Base-by-base conservation (phyloP, 2,888 invertebrate species). In the Parasteatoda lunata region DNA sequence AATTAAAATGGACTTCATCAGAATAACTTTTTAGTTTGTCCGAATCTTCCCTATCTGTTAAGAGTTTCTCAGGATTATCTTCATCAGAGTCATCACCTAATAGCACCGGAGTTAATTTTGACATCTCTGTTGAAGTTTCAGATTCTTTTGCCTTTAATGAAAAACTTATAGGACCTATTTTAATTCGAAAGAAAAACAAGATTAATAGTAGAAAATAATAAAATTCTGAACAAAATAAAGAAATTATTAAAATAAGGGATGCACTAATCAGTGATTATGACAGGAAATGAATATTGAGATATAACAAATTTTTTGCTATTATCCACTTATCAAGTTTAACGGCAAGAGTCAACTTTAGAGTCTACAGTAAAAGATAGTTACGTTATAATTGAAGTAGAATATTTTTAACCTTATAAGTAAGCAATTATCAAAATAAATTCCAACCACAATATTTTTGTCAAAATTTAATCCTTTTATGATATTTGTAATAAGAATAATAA, bases 71-170 rank as follows among this genome's bases (percentile, higher is more conserved):
- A 59, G 90, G 11, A 59, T 48, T 77, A 5, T 86, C 85, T 52
- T 79, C 85, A 11, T 84, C 84, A n/a, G 85, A 86, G 48, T 86
- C 85, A 66, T 95, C 95, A 90, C 96, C 96, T 90, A 96, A 93
- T 0, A 96, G 95, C 65, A 97, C 91, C 0, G 96, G 95, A 78
- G 95, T 95, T 3, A 84, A 59, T 82, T 95, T 95, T 5, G 77
- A n/a, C 48, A 90, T 89, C 91, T 95, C 96, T 4, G 95, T 92
- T 3, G 94, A 93, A 0, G 93, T 92, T 73, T 95, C 94, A 0
- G 94, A 94, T 84, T 96, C 96, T 91, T 96, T 96, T 0, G 95
- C 93, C 91, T 96, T 96, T 68, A 97, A 96, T 0, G 96, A 97
- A 91, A 97, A 97, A 85, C 96, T 95, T 0, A 97, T 96, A 0